Evolutionary conservation across 1,140 invertebrate genomes (phyloP), one percentile per base, ranked within the genome.

Genomic region (Mylabris phalerata): DNA sequence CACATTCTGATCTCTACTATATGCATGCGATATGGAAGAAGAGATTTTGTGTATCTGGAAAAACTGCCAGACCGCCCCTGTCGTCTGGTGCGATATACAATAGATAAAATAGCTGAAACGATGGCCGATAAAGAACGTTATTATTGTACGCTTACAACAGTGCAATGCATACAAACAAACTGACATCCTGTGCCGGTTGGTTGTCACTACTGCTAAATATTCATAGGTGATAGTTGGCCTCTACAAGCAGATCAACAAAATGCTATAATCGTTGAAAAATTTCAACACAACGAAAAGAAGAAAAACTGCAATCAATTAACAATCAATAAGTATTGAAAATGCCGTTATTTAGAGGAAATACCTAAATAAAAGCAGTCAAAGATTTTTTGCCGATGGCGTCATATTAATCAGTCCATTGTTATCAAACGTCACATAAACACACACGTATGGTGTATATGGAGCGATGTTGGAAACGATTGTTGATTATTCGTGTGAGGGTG

Each of bases 381-480:
- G 19, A 19, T 19, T 19, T 54, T 54, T 54, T 42, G 32, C 51
- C 42, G 40, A 52, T 51, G 50, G 41, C 50, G 50, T 42, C 24
- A 43, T 52, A 52, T 54, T 54, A 54, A 57, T 49, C 55, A 42
- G 55, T 32, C 32, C 42, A 42, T 57, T 57, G 48, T 48, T 48
- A 44, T n/a, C 24, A 51, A 25, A 19, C 19, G 19, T 1, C 42
- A 50, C 55, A 50, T 57, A 57, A 43, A 56, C 49, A 50, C 52
- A 61, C 50, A 57, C 51, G 58, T 50, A 19, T 19, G 1, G 55
- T 61, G 55, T 50, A 55, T 58, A 49, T 57, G 45, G 60, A 49
- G 60, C 55, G 55, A 58, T 54, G 27, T 46, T 40, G 48, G 57
- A n/a, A 32, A 40, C 45, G 52, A 54, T 57, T 26, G 45, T 56